Percentiles rank a stretch among this genome's conserved stretches.
Evolutionary conservation across 2,113 vertebrate genomes (phyloP).

Genomic region (Carassius auratus): DNA sequence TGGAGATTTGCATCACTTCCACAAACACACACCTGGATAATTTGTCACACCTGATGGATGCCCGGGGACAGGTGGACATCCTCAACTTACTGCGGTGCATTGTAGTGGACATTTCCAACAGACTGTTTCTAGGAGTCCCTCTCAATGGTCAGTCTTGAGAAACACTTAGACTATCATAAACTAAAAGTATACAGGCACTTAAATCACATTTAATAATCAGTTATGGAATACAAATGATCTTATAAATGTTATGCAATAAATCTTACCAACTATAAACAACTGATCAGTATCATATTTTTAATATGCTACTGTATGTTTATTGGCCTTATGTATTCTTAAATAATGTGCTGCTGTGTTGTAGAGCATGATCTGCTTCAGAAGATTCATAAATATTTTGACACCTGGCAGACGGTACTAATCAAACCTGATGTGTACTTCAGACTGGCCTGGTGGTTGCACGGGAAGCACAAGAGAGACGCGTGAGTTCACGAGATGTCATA

Average conservation of each 20-base stretch:
- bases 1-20: constrained; percentile 63
- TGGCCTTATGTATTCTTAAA: background rate
- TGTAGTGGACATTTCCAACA: constrained; percentile 90
- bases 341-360: constrained; percentile 63
- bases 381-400: constrained; percentile 91
- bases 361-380: constrained; percentile 86
- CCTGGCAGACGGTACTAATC: constrained; percentile 92
- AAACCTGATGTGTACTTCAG: constrained; percentile 96
- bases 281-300: no score
- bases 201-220: background rate
- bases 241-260: background rate
- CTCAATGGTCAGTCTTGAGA: constrained; percentile 80
- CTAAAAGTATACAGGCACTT: background rate
- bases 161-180: background rate
- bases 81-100: constrained; percentile 85
- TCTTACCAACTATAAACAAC: background rate
- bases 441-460: constrained; percentile 88
- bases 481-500: constrained; percentile 73
- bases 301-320: background rate
- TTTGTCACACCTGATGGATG: constrained; percentile 52
- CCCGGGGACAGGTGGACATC: constrained; percentile 73
- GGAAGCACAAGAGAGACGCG: constrained; percentile 83
- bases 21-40: constrained; percentile 70
- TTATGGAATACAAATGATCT: background rate
- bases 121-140: constrained; percentile 85